These are phyloP conservation scores for Gymnocheta viridis DNA, from an alignment of 2,888 invertebrate genomes.

Conservation along the genomic window DNA sequence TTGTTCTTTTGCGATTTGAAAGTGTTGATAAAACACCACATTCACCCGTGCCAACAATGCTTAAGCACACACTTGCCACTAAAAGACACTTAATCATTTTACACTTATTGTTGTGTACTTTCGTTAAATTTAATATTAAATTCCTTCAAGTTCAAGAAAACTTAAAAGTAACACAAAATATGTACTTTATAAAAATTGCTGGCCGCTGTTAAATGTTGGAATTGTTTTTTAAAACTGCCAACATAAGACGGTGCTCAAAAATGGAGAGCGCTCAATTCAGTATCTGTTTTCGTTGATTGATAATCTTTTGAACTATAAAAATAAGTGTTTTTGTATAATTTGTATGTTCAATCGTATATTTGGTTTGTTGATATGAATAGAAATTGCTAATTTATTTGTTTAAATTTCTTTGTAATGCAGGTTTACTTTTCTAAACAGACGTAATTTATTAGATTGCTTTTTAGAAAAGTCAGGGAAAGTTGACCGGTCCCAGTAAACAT, in stretches of 20 bases:
- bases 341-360: background rate
- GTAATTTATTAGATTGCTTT: background rate
- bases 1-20: constrained; percentile 9
- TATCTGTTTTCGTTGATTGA: constrained; percentile 19
- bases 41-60: constrained; percentile 9
- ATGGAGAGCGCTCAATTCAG: background rate
- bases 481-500: too few species aligned
- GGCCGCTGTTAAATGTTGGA: constrained; percentile 12
- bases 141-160: background rate
- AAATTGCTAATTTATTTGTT: constrained; percentile 20
- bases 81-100: constrained; percentile 56
- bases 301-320: constrained; percentile 58
- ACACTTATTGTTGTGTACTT: background rate
- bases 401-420: background rate
- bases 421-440: background rate
- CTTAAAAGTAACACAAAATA: background rate
- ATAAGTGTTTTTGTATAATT: background rate
- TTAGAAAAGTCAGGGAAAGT: too few species aligned
- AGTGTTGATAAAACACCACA: background rate
- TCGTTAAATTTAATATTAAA: background rate
- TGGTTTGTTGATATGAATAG: background rate
- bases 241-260: background rate
- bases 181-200: background rate
- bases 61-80: constrained; percentile 15
- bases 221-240: background rate